A percentile compares a stretch with the other conserved stretches of the same genome.
Evolutionary conservation across 2,888 invertebrate species (phyloP).

Genomic region (Acanthosepion lycidas): DNA sequence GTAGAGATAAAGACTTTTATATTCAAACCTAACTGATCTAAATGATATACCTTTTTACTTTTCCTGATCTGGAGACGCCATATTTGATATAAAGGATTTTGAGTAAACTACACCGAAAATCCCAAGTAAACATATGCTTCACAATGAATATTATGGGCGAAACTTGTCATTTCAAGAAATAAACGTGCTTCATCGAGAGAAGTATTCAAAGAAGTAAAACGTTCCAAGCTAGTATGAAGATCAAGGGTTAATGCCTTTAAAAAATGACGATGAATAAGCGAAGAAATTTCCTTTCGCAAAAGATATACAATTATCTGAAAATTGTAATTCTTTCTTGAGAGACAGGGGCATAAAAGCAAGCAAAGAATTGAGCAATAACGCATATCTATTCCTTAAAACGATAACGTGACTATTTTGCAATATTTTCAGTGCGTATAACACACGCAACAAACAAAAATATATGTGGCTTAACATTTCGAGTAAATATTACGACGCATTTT

Average conservation of each 20-base stretch:
- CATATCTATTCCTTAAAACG: neutral
- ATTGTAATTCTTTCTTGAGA: neutral
- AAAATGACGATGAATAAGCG: neutral
- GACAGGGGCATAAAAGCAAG: neutral
- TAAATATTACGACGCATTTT: neutral
- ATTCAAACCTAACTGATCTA: too few species aligned
- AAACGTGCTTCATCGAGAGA: too few species aligned
- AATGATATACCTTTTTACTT: too few species aligned
- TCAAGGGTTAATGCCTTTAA: neutral
- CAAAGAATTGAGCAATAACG: neutral
- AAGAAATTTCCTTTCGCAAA: neutral
- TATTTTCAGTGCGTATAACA: neutral
- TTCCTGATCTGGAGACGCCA: too few species aligned
- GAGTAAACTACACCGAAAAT: too few species aligned
- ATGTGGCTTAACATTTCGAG: constrained; percentile 3
- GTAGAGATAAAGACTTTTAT: too few species aligned
- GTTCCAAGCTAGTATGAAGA: too few species aligned
- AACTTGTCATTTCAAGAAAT: too few species aligned
- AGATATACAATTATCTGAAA: neutral
- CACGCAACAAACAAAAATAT: neutral
- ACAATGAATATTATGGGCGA: too few species aligned
- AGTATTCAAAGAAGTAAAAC: too few species aligned
- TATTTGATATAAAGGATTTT: too few species aligned
- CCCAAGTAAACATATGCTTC: too few species aligned
- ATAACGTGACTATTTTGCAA: neutral